Conservation (phyloP, 2,797 vertebrate species). For the Periparus ater region DNA sequence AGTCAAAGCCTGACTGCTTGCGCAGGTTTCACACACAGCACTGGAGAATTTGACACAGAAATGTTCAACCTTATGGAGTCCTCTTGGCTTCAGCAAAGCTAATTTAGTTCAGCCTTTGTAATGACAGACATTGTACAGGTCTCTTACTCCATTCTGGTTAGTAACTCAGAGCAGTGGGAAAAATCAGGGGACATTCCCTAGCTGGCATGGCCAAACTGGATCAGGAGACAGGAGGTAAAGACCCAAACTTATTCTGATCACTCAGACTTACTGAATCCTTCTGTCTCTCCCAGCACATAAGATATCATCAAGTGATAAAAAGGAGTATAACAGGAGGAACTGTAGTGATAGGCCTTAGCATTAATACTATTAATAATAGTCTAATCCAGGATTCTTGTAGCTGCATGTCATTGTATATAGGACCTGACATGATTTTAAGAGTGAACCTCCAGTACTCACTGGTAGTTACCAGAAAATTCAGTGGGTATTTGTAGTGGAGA, state of each 20-base stretch:
- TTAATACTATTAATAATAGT: neutral
- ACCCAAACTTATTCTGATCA: neutral
- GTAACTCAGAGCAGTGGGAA: neutral
- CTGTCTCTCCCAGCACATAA: neutral
- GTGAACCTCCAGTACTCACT: neutral
- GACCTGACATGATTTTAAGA: neutral
- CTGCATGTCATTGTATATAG: neutral
- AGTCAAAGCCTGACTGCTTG: neutral
- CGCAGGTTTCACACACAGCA: neutral
- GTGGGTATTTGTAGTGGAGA: neutral
- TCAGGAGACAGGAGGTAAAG: neutral
- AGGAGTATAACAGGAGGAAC: neutral
- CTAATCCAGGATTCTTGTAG: neutral
- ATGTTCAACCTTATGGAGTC: neutral
- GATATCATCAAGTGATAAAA: neutral
- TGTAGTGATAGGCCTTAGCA: neutral
- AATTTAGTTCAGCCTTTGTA: neutral
- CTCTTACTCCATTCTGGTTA: neutral
- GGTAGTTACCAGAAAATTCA: neutral
- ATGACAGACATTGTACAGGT: neutral
- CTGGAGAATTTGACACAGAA: neutral
- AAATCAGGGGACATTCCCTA: neutral
- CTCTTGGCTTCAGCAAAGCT: neutral
- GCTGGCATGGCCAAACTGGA: rapidly evolving
- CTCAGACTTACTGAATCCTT: neutral